Base-by-base conservation (phyloP, 2,113 vertebrate species). In the Myiozetetes cayanensis region DNA sequence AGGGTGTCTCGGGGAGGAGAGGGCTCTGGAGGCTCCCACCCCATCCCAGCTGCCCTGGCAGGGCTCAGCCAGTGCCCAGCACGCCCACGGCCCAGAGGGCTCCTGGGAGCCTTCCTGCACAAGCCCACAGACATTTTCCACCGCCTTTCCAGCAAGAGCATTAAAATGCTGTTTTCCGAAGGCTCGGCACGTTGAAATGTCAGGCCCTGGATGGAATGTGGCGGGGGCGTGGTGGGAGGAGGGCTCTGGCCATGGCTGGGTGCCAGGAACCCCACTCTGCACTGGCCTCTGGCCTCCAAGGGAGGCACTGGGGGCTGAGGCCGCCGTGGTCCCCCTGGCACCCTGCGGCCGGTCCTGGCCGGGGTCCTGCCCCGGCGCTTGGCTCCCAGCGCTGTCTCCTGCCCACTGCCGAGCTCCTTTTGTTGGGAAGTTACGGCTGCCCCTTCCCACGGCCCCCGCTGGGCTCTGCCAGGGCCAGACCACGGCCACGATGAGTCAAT, bases 391-490 rank as follows among this genome's bases (percentile, higher is more conserved):
- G 2, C 94, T 23, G 76, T 93, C 95, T 96, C 83, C 86, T 35
- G 81, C 85, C 77, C 39, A 3, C 95, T 94, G 96, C 84, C 76
- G 56, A 95, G 95, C 75, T 90, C 67, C 96, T 97, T 98, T 96
- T 97, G 95, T 96, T 79, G 87, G 96, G 98, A 95, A 94, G 89
- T 94, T 94, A 80, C 0, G 0, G 97, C 97, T 94, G 94, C 96
- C 91, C 92, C 95, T 96, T 97, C 97, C 95, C 90, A 96, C 89
- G 96, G 79, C 44, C 81, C 76, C 85, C 41, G 70, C 87, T 18
- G 96, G 94, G 96, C 87, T 97, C 97, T 84, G 93, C 91, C 91
- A 89, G 67, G 47, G 7, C 28, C 19, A 1, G 63, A 90, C 86
- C 90, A 0, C 6, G 73, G 47, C 37, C 52, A 14, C 1, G 10